Evolutionary conservation across 1,140 invertebrate species (phyloP).

Genomic region (Drosophila subpulchrella): DNA sequence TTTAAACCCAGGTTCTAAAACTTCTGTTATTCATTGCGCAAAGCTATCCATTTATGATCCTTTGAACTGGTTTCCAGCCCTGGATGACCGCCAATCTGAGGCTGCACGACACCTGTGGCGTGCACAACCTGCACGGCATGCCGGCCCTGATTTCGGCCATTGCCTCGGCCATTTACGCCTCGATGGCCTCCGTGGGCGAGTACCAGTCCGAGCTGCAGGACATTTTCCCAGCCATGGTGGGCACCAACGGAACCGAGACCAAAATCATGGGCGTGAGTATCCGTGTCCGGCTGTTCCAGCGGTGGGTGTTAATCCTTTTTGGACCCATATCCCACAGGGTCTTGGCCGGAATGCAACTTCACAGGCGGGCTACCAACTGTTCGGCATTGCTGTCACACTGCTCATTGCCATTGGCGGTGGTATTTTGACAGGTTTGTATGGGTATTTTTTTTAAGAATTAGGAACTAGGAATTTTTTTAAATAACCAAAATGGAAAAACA

Average conservation of each 20-base stretch:
- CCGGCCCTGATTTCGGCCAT: slow-evolving; percentile 94
- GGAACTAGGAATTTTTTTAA: neutral
- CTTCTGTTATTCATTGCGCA: too few relatives aligned
- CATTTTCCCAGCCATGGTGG: slow-evolving; percentile 86
- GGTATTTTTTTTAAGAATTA: too few relatives aligned
- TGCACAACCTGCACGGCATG: slow-evolving; percentile 98
- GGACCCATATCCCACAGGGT: slow-evolving; percentile 77
- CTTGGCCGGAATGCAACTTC: slow-evolving; percentile 87
- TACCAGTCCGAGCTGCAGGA: slow-evolving; percentile 86
- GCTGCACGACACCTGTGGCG: slow-evolving; percentile 97
- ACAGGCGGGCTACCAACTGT: slow-evolving; percentile 93
- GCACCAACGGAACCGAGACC: slow-evolving; percentile 60
- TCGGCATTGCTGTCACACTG: slow-evolving; percentile 90
- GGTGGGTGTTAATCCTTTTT: slow-evolving; percentile 8
- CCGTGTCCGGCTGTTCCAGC: neutral
- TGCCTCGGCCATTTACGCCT: slow-evolving; percentile 91
- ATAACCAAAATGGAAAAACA: too few relatives aligned
- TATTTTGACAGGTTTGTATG: slow-evolving; percentile 89
- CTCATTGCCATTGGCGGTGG: slow-evolving; percentile 90
- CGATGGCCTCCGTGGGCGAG: slow-evolving; percentile 87
- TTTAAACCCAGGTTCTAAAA: too few relatives aligned
- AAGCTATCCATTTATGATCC: neutral
- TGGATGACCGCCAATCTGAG: slow-evolving; percentile 88
- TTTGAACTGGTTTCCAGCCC: slow-evolving; percentile 86
- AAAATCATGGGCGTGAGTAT: slow-evolving; percentile 80